Evolutionary conservation across 2,797 vertebrate species (phyloP).

Genomic region (Poeciliopsis paucimaculata): DNA sequence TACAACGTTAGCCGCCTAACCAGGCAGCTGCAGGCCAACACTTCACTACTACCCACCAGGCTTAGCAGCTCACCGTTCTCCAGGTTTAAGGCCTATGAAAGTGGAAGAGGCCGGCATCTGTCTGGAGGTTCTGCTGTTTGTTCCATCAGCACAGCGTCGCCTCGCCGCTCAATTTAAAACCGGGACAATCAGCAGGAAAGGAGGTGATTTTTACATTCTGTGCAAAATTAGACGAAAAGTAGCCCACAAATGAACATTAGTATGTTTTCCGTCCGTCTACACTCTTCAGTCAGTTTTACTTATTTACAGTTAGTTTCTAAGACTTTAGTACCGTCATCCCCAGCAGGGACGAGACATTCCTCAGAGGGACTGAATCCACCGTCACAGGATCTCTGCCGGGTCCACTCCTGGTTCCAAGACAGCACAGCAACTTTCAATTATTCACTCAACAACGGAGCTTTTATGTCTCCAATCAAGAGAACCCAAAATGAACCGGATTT

Average conservation of each 20-base stretch:
- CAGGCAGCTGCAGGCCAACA: no score
- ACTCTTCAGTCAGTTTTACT: constrained; percentile 42
- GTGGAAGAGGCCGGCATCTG: neutral
- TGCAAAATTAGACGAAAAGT: constrained; percentile 68
- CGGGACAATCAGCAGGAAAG: constrained; percentile 24
- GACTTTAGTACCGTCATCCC: constrained; percentile 50
- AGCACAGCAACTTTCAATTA: neutral
- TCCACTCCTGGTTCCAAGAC: constrained; percentile 8
- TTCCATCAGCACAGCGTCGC: neutral
- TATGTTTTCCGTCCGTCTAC: constrained; percentile 16
- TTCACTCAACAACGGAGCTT: neutral
- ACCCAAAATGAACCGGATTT: neutral
- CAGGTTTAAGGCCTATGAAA: no score
- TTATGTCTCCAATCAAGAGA: neutral
- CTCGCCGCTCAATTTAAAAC: constrained; percentile 4
- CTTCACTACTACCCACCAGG: no score
- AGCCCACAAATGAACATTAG: constrained; percentile 35
- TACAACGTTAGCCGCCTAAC: no score
- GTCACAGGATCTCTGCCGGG: constrained; percentile 5
- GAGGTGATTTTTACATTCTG: constrained; percentile 69
- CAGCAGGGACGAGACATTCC: constrained; percentile 45
- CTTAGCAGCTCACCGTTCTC: no score
- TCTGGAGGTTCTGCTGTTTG: neutral
- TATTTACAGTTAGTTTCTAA: constrained; percentile 69
- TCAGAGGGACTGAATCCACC: constrained; percentile 48